Conservation (phyloP, 2,113 vertebrate species). For the Pomatostomus ruficeps region DNA sequence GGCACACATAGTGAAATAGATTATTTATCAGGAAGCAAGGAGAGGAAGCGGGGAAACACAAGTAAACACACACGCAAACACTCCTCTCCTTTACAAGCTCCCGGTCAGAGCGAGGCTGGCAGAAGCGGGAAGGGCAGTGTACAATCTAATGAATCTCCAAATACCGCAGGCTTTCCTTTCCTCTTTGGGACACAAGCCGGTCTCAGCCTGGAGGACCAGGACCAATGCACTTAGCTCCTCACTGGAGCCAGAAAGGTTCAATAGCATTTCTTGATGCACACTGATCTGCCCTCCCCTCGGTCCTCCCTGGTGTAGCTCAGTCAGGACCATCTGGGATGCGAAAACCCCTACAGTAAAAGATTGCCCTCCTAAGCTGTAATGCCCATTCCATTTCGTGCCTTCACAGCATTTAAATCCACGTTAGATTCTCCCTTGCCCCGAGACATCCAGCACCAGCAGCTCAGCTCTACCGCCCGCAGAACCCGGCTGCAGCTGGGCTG, state of each 20-base stretch:
- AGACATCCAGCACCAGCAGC: neutral
- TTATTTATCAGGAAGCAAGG: neutral
- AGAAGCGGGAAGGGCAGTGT: neutral
- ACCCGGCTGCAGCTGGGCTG: neutral
- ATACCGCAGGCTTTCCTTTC: neutral
- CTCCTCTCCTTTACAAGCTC: neutral
- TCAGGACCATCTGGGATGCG: neutral
- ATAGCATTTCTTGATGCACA: neutral
- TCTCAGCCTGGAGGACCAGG: neutral
- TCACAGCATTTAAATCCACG: neutral
- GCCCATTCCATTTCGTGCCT: neutral
- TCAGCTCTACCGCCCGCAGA: neutral
- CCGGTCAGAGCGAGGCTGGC: neutral
- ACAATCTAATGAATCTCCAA: neutral
- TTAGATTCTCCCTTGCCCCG: neutral
- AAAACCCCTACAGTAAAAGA: neutral
- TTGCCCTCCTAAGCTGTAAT: neutral
- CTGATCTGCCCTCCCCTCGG: neutral
- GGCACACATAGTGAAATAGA: neutral
- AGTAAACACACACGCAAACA: neutral
- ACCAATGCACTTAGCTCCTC: neutral
- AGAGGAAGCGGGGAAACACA: neutral
- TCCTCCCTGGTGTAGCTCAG: neutral
- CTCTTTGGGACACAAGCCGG: neutral
- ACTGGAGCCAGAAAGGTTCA: neutral